Percentiles rank a stretch among this genome's conserved stretches.
Evolutionary conservation across 2,113 vertebrate genomes (phyloP).

Genomic region (Struthidea cinerea): DNA sequence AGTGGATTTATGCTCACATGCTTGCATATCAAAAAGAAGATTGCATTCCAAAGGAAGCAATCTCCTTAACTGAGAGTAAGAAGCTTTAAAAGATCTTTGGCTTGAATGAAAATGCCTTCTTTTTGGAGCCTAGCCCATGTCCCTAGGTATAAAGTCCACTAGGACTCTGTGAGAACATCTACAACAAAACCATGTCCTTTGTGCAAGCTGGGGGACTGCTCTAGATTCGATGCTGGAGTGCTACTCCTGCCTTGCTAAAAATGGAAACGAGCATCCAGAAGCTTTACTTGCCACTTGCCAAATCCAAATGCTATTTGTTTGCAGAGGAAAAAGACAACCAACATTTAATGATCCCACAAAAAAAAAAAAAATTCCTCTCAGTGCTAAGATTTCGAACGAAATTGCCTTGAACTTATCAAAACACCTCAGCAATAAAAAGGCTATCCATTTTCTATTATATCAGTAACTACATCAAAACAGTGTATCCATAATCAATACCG

Average conservation of each 20-base stretch:
- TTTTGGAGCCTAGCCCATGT: background rate
- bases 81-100: slow-evolving; percentile 9
- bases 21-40: slow-evolving; percentile 18
- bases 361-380: background rate
- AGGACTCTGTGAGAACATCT: background rate
- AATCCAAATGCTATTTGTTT: background rate
- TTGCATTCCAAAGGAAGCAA: slow-evolving; percentile 14
- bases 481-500: background rate
- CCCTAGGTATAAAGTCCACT: background rate
- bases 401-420: background rate
- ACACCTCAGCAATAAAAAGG: background rate
- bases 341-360: background rate
- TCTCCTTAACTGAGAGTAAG: slow-evolving; percentile 25
- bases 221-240: background rate
- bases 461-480: background rate
- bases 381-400: background rate
- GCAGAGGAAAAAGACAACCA: background rate
- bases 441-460: background rate
- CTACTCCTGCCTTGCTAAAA: background rate
- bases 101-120: slow-evolving; percentile 1
- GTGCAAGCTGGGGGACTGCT: background rate
- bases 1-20: slow-evolving; percentile 20
- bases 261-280: background rate
- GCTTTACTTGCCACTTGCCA: background rate
- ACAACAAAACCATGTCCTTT: background rate